A percentile compares a stretch with the other conserved stretches of the same genome.
Evolutionary conservation across 2,113 vertebrate genomes (phyloP).

Genomic region (Trachemys scripta): DNA sequence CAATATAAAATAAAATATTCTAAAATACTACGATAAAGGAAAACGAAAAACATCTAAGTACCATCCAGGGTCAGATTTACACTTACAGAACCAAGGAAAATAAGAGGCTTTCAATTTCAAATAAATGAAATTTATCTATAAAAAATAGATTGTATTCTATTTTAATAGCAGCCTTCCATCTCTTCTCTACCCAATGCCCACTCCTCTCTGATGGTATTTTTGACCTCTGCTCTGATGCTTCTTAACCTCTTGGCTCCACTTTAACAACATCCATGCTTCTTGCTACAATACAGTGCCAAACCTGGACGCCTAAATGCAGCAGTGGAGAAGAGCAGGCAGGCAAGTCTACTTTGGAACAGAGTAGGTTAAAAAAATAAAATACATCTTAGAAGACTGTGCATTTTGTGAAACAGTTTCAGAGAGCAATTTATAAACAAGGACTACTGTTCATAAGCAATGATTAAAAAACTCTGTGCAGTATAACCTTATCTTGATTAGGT

Average conservation of each 20-base stretch:
- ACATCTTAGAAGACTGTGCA: background rate
- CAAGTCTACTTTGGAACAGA: background rate
- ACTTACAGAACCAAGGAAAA: background rate
- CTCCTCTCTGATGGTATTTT: slow-evolving; percentile 1
- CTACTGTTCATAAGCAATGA: background rate
- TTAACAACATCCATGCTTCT: background rate
- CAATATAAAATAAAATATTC: background rate
- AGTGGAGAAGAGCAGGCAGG: background rate
- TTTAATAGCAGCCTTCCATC: slow-evolving; percentile 31
- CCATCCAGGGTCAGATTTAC: slow-evolving; percentile 21
- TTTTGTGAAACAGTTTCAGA: slow-evolving; percentile 14
- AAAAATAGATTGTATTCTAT: background rate
- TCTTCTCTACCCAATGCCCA: slow-evolving; percentile 23
- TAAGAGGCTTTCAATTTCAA: slow-evolving; percentile 33
- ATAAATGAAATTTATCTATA: background rate
- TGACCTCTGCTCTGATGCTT: slow-evolving; percentile 22
- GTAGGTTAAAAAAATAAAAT: background rate
- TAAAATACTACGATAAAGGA: background rate
- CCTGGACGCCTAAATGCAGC: background rate
- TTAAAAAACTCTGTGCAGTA: background rate
- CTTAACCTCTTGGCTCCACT: slow-evolving; percentile 18
- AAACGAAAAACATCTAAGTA: slow-evolving; percentile 20
- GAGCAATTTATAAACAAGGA: slow-evolving; percentile 26
- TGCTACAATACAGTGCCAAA: slow-evolving; percentile 6
- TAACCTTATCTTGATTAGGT: background rate